Evolutionary conservation across 2,888 invertebrate species (phyloP), one percentile per base, ranked within the genome.

Genomic region (Erpobdella octoculata): DNA sequence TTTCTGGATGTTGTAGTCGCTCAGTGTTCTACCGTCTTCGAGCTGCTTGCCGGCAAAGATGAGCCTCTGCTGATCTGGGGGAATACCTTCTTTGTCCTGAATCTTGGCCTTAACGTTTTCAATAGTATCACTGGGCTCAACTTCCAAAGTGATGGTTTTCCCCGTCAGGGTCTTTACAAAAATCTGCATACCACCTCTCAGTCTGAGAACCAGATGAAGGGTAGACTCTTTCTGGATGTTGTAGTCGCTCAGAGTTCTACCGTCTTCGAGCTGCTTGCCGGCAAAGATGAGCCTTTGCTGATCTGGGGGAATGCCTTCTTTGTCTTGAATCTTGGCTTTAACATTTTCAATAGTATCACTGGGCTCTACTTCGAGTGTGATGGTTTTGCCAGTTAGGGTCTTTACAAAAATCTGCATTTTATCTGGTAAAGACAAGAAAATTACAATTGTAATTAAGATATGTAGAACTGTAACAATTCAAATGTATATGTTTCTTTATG

Each of bases 281-380:
- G 92, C 92, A 83, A 92, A 92, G 84, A 93, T 93, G 83, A 93
- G 86, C 80, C 91, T 88, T 84, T 91, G 91, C 84, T 91, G 91
- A 83, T 91, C 91, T 71, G 87, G 87, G 0, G 87, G 87, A 75
- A 87, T 78, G 1, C 86, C 86, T 77, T 76, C 76, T 61, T 76
- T 76, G 71, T 76, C 76, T 61, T 76, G 83, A 73, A 84, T 84
- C 73, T 83, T 83, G 6, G 82, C 80, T 83, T 94, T 94, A 41
- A 93, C 93, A 89, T 93, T 93, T 86, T 93, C 93, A 78, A 93
- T 93, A n/a, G 92, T 91, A 83, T 93, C 93, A 0, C 70, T 70
- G 8, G 74, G 83, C 93, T 92, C 93, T 76, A 93, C 93, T 85
- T 93, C 92, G 80, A 83, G 78, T 72, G 82, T 82, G 76, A 83